Evolutionary conservation across 2,113 vertebrate genomes (phyloP).

Genomic region (Dascyllus trimaculatus): DNA sequence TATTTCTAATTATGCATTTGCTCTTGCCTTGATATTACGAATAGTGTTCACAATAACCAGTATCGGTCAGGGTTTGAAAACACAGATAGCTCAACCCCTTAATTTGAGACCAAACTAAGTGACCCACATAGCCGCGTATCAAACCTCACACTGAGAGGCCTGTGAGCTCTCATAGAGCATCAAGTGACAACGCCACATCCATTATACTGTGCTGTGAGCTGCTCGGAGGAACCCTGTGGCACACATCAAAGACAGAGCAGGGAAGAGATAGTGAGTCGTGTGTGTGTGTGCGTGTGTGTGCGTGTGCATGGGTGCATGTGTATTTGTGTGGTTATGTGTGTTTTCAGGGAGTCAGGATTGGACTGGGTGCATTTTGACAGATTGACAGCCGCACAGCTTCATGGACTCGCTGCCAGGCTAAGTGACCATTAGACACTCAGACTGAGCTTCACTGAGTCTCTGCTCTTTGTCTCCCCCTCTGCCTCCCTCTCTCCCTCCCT

Average conservation of each 20-base stretch:
- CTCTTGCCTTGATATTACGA: neutral
- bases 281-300: constrained; percentile 25
- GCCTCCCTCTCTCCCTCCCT: constrained; percentile 1
- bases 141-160: constrained; percentile 25
- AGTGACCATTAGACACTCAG: constrained; percentile 79
- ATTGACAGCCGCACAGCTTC: constrained; percentile 76
- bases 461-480: constrained; percentile 10
- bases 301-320: constrained; percentile 44
- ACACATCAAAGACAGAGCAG: constrained; percentile 56
- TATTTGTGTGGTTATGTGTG: constrained; percentile 33
- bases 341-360: constrained; percentile 36
- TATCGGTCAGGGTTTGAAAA: neutral
- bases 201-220: constrained; percentile 56
- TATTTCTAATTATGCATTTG: neutral
- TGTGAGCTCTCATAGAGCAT: constrained; percentile 43
- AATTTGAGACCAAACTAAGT: constrained; percentile 12
- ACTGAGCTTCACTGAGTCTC: constrained; percentile 39
- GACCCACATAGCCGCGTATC: constrained; percentile 43
- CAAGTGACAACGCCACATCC: constrained; percentile 57
- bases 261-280: constrained; percentile 9
- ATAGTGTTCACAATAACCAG: neutral
- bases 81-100: neutral
- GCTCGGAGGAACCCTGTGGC: constrained; percentile 69
- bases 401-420: constrained; percentile 76
- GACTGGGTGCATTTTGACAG: constrained; percentile 71